phyloP scores from a whole-genome alignment of 2,888 invertebrate genomes.

The Timema cristinae region DNA sequence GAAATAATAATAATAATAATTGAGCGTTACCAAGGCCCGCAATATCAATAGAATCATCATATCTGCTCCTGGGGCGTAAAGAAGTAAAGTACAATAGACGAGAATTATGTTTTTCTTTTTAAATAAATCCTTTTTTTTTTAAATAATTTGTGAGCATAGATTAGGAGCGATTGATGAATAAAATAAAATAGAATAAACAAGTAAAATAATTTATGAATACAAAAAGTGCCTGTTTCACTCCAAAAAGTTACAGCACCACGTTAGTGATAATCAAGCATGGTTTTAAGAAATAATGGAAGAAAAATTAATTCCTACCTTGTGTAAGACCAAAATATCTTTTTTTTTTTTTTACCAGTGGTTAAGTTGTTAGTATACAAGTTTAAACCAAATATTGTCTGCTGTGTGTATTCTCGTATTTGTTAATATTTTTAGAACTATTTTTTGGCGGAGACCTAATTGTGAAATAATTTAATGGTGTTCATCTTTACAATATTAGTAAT shows the following conservation, averaged over 20 bases:
- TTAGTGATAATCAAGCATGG: background rate
- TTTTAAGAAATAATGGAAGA: background rate
- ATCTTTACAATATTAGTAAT: no score
- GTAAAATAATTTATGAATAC: background rate
- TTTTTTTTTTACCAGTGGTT: background rate
- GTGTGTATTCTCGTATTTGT: no score
- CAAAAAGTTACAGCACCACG: slow-evolving; percentile 15
- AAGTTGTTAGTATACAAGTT: background rate
- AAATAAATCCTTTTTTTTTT: background rate
- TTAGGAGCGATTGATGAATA: slow-evolving; percentile 12
- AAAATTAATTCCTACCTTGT: background rate
- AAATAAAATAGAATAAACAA: slow-evolving; percentile 9
- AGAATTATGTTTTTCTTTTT: background rate
- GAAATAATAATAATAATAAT: slow-evolving; percentile 3
- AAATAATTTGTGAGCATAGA: slow-evolving; percentile 11
- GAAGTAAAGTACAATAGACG: no score
- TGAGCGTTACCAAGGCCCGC: background rate
- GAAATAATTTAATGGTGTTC: no score
- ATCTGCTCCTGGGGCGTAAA: no score
- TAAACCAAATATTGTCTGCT: background rate
- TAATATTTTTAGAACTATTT: no score
- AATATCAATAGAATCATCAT: background rate
- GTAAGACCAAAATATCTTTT: background rate
- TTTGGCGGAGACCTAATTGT: no score
- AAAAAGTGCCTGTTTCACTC: slow-evolving; percentile 10